phyloP scores from a whole-genome alignment of 2,797 vertebrate genomes.

The Serranus cabrilla region DNA sequence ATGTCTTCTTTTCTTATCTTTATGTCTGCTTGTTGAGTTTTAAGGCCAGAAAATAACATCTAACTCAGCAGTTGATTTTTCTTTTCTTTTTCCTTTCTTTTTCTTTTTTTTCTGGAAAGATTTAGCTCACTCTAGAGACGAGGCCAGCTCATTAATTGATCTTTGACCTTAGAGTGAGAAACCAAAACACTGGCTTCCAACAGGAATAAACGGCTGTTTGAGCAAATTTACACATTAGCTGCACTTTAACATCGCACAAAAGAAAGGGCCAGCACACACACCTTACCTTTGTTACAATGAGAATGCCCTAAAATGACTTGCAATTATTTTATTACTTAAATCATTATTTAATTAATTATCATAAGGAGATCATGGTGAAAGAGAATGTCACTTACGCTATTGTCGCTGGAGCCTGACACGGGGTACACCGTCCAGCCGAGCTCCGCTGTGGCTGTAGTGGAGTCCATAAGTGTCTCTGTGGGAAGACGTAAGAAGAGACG shows the following conservation, averaged over 20 bases:
- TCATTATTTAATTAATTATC: constrained; percentile 25
- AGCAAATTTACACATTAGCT: constrained; percentile 62
- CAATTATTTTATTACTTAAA: constrained; percentile 15
- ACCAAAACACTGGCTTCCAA: constrained; percentile 64
- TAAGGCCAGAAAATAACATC: not conserved
- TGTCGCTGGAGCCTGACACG: constrained; percentile 93
- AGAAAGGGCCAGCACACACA: constrained; percentile 20
- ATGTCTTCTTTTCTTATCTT: constrained; percentile 8
- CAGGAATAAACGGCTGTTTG: constrained; percentile 44
- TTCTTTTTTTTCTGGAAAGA: constrained; percentile 8
- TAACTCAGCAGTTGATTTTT: not conserved
- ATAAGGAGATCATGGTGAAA: not conserved
- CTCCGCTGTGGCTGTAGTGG: constrained; percentile 97
- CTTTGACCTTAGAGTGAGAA: constrained; percentile 77
- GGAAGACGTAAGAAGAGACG: constrained; percentile 64
- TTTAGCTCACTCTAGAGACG: constrained; percentile 11
- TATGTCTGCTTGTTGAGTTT: constrained; percentile 6
- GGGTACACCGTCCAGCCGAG: constrained; percentile 98
- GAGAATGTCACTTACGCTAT: constrained; percentile 82
- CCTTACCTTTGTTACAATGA: constrained; percentile 14
- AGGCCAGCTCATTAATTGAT: constrained; percentile 49
- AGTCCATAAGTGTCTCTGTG: constrained; percentile 98
- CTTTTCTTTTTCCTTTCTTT: too few species aligned
- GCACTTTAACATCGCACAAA: constrained; percentile 36
- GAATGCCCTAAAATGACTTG: not conserved